Evolutionary conservation across 2,797 vertebrate genomes (phyloP), one percentile per base, ranked within the genome.

Genomic region (Graptemys geographica): DNA sequence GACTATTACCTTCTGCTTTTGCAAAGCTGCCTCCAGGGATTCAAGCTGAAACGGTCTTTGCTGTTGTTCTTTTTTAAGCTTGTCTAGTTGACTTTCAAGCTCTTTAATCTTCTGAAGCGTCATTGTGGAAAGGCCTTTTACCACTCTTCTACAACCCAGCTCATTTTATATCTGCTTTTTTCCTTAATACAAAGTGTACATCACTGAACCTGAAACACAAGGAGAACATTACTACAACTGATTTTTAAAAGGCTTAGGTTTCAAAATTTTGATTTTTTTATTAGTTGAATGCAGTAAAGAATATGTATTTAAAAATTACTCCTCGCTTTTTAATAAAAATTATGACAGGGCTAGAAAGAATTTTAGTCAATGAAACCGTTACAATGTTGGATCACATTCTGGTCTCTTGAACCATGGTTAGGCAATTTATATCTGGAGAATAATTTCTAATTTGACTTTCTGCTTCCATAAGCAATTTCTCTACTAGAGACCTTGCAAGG

Each of bases 91-190:
- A 78, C 95, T 98, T 94, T 99, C 99, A 83, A 99, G 98, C 97
- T 99, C 99, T 81, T 99, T 98, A 96, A 99, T 99, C 98, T 99
- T 99, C 98, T 99, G 99, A 88, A 99, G 98, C 92, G 98, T 99
- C 97, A 98, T 99, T 23, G 97, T 98, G 65, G 99, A 98, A 93
- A 99, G 98, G 51, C 99, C 99, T 98, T 99, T 96, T 99, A 99
- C 99, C 99, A 99, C 92, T 99, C 99, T 96, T 99, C 99, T 97
- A 99, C 96, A 23, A 98, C 99, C 99, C 99, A 99, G 97, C 99
- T 99, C 99, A 99, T 99, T 69, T 57, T 97, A 74, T 72, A 87
- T n/a, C 51, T 0, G 2, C 65, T n/a, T 31, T 49, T 47, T 85
- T 27, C 33, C 72, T 93, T 86, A 86, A 83, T 9, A 82, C 8